Evolutionary conservation across 2,113 vertebrate genomes (phyloP).

Genomic region (Callionymus lyra): DNA sequence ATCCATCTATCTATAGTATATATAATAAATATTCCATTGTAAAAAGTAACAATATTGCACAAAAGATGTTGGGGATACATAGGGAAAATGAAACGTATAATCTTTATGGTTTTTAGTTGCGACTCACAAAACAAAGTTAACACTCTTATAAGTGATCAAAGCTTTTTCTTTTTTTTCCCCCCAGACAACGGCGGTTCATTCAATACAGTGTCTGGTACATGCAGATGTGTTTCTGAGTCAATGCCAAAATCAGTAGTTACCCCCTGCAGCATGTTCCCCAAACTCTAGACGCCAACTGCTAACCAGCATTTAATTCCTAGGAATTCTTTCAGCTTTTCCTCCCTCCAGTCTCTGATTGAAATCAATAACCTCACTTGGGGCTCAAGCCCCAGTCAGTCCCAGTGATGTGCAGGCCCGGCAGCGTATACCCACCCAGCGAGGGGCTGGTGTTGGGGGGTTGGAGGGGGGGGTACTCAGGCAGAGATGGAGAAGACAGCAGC

Average conservation of each 20-base stretch:
- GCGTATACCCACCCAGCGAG: slow-evolving; percentile 41
- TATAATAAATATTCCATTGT: no score
- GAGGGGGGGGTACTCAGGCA: slow-evolving; percentile 44
- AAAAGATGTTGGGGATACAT: no score
- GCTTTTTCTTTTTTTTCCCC: background rate
- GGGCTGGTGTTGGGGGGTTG: no score
- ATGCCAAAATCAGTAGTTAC: slow-evolving; percentile 27
- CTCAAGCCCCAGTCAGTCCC: slow-evolving; percentile 50
- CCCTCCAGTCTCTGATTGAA: slow-evolving; percentile 53
- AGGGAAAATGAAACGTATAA: no score
- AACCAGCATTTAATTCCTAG: slow-evolving; percentile 48
- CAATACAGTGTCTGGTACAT: background rate
- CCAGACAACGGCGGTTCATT: background rate
- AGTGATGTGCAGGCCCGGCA: slow-evolving; percentile 25
- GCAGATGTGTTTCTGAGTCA: slow-evolving; percentile 33
- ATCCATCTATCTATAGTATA: no score
- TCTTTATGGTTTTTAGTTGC: background rate
- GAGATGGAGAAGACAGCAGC: slow-evolving; percentile 36
- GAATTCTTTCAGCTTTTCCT: slow-evolving; percentile 52
- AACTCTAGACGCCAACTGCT: slow-evolving; percentile 33
- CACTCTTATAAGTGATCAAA: background rate
- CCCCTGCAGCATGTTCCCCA: slow-evolving; percentile 27
- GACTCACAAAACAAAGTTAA: background rate
- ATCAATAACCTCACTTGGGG: slow-evolving; percentile 57
- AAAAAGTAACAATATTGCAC: no score